Evolutionary conservation across 1,140 invertebrate species (phyloP), one percentile per base, ranked within the genome.

Genomic region (Nephotettix cincticeps): DNA sequence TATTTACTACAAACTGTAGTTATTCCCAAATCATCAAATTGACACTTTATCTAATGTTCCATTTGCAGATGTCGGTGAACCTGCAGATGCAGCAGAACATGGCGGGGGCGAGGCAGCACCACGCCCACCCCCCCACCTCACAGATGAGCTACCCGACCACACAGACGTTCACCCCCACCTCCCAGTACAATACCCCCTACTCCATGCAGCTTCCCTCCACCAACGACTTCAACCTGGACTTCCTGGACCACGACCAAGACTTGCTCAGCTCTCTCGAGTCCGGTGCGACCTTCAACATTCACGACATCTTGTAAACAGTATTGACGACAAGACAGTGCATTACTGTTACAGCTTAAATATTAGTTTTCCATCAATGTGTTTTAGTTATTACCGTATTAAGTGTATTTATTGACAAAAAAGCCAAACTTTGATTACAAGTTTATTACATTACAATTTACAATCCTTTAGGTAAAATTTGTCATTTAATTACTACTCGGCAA

Each of bases 161-260:
- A n/a, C n/a, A n/a, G n/a, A n/a, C n/a, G n/a, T n/a, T 79, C 78
- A 68, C 81, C 80, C 56, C 80, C 80, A 73, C 83, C 80, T 71
- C 80, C 76, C 77, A 80, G 80, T 73, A 79, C 76, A 13, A n/a
- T 36, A 58, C 40, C 65, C 47, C 51, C 65, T 58, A 21, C 71
- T 23, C 65, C 54, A 29, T 36, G n/a, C 25, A 76, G 83, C 81
- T 14, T 81, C 74, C 87, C 85, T 79, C 79, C 89, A 0, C 83
- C 86, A 23, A 51, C n/a, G 91, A 92, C 77, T 91, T 92, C 77
- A 90, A 87, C 80, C 84, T 92, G 72, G 91, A 93, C 83, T 91
- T 93, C 80, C 81, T 93, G n/a, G 91, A 93, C 76, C 90, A 90
- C 71, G 90, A 90, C 56, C 91, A 92, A 79, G 91, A 93, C 75